Evolutionary conservation across 2,113 vertebrate species (phyloP), one percentile per base, ranked within the genome.

Genomic region (Ciconia stormi): DNA sequence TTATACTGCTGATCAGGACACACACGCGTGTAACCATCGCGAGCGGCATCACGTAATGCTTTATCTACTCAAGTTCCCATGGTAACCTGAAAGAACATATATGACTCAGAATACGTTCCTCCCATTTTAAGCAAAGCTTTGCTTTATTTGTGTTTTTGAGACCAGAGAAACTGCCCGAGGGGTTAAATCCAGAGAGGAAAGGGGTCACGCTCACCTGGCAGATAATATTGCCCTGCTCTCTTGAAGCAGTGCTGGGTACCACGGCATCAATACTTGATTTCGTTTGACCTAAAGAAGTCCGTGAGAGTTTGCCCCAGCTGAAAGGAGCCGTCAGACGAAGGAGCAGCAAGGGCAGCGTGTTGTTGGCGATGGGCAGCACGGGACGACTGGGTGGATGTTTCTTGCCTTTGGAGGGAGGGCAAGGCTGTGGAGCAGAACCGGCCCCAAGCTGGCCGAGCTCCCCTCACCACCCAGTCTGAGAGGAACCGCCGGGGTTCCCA

Each of bases 1-100:
- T 63, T 12, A 9, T 0, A 1, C 32, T 40, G 78, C 34, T 81
- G 50, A 9, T 11, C 47, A 27, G 52, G 23, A 25, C 5, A 19
- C 23, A 7, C 27, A 11, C 1, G 2, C 14, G 10, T 5, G 5
- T 34, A 11, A 38, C 38, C 42, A 4, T 9, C 16, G 14, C 17
- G 10, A 6, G 26, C 10, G 44, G 42, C 53, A 49, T 32, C 53
- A 23, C 11, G 11, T 47, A 47, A 32, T 26, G 9, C 70, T 62
- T n/a, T 8, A 5, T 6, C 29, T 27, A 4, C 11, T 34, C 40
- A 14, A 27, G 49, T 34, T 34, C 23, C 56, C n/a, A 17, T 7
- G 19, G 62, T 19, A 27, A 55, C 58, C 38, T n/a, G 62, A 29
- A 29, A n/a, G 52, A 67, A 73, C 16, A 7, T 17, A 17, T 32